Evolutionary conservation across 2,797 vertebrate genomes (phyloP).

Genomic region (Danio aesculapii): DNA sequence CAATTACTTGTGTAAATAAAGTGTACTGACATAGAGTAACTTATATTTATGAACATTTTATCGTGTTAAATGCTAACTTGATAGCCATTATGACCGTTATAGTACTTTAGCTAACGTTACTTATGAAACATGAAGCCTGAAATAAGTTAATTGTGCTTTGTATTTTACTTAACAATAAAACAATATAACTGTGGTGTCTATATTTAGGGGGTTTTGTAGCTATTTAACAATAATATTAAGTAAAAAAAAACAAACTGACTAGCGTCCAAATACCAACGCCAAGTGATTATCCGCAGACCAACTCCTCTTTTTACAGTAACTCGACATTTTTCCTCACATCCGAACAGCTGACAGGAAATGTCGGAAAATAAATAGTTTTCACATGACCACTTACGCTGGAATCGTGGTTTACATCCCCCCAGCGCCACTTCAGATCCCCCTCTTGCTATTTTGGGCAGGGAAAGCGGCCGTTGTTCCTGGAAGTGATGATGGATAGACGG

Average conservation of each 20-base stretch:
- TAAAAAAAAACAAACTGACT: not conserved
- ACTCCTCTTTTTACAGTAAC: not conserved
- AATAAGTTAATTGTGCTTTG: not conserved
- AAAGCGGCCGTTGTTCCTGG: constrained; percentile 35
- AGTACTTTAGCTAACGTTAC: too few species aligned
- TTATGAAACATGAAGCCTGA: not conserved
- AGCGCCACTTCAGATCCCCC: not conserved
- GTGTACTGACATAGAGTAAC: not conserved
- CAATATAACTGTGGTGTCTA: not conserved
- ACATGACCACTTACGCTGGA: constrained; percentile 19
- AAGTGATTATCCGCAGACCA: not conserved
- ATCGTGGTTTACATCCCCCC: not conserved
- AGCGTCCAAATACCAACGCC: not conserved
- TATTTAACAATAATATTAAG: not conserved
- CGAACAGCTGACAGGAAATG: constrained; percentile 40
- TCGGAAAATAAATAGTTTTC: constrained; percentile 25
- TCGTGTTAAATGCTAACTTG: not conserved
- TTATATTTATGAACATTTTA: not conserved
- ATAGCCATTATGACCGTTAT: too few species aligned
- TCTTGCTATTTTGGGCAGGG: constrained; percentile 30
- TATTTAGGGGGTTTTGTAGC: not conserved
- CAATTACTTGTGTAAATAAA: not conserved
- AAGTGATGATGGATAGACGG: constrained; percentile 25
- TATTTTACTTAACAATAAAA: not conserved
- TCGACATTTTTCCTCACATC: not conserved